A percentile compares a stretch with the other conserved stretches of the same genome.
phyloP scores from a whole-genome alignment of 2,888 invertebrate species.

The Bombylius discolor region DNA sequence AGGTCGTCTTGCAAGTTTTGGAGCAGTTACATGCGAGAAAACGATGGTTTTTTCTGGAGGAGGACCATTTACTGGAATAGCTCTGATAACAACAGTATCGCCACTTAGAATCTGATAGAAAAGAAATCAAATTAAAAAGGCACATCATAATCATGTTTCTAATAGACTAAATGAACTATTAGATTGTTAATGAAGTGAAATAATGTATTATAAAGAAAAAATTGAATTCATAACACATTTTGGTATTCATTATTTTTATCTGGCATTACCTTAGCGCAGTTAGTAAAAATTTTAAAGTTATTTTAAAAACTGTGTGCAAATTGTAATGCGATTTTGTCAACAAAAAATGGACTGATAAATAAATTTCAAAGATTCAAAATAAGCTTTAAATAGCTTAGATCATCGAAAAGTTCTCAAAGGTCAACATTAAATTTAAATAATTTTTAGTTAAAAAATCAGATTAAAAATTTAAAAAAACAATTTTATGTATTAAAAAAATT shows the following conservation, averaged over 20 bases:
- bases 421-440: no score
- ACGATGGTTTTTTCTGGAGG: constrained; percentile 87
- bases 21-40: constrained; percentile 83
- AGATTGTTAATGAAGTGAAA: neutral
- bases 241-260: neutral
- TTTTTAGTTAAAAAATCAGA: neutral
- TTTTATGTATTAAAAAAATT: no score
- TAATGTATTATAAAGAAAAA: neutral
- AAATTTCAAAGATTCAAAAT: neutral
- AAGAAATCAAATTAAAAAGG: constrained; percentile 17
- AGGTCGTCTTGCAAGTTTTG: constrained; percentile 72
- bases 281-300: neutral
- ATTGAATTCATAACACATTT: neutral
- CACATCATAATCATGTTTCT: neutral
- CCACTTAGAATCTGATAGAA: constrained; percentile 75
- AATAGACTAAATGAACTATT: neutral
- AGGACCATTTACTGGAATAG: constrained; percentile 65
- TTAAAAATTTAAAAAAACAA: neutral
- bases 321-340: neutral
- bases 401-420: no score
- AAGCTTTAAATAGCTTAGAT: no score
- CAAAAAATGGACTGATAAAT: neutral
- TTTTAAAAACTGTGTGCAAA: neutral
- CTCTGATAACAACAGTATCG: constrained; percentile 86
- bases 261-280: neutral